Base-by-base conservation (phyloP, 2,888 invertebrate species). In the Boloria euphrosyne region DNA sequence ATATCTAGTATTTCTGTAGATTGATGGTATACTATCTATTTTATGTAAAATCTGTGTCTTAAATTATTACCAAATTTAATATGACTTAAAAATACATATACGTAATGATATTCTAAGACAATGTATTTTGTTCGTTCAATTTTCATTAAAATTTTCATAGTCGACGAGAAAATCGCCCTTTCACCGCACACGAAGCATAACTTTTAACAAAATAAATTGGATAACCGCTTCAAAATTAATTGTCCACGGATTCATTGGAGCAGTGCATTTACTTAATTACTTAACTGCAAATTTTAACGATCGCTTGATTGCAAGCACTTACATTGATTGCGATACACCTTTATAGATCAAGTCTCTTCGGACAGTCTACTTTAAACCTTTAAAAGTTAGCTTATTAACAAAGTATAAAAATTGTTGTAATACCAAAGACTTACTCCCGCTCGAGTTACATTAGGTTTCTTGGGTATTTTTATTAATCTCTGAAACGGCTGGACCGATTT, bases 241-340 rank as follows among this genome's bases (percentile, higher is more conserved):
- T 72, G 74, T 72, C 71, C 71, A 68, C 70, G 68, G 72, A 72
- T 72, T 71, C 74, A 70, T 68, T 70, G 70, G 71, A 63, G 73
- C 72, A 71, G 71, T 70, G 70, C 74, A 73, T 74, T 75, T 72
- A 72, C 72, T 73, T 76, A 74, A 76, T 76, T 75, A 75, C 73
- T 74, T 73, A 71, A 71, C 71, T 67, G 68, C 73, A 74, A 74
- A 74, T 74, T 74, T 71, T 72, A 76, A 75, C 74, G 70, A 72
- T 73, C 74, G 65, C 71, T 59, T 64, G 69, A 68, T 71, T 64
- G 71, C 70, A 61, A 62, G 72, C 74, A 74, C 75, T 75, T 71
- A 73, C 67, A 61, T 65, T 69, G 67, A 75, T 75, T 75, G 73
- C 67, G 67, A 71, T 71, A 68, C 72, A 70, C 70, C 70, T 70